phyloP scores from a whole-genome alignment of 1,140 invertebrate genomes.

The Nebria ingens region DNA sequence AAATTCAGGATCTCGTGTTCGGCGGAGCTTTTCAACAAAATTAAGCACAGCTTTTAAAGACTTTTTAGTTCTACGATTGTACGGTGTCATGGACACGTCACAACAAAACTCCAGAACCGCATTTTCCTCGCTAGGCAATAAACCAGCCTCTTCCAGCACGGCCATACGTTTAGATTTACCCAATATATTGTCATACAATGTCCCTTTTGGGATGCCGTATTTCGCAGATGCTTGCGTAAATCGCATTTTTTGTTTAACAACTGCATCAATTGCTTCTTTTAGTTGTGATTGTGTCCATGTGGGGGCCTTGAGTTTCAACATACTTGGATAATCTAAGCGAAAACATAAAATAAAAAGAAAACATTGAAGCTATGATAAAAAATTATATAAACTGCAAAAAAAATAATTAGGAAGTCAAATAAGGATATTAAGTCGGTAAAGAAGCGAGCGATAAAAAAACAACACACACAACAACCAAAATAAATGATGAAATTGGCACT shows the following conservation, averaged over 20 bases:
- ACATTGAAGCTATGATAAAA: too few relatives aligned
- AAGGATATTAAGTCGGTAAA: too few relatives aligned
- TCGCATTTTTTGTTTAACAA: conserved; percentile 63
- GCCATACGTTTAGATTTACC: conserved; percentile 68
- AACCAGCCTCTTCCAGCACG: conserved; percentile 55
- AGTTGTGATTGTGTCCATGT: conserved; percentile 64
- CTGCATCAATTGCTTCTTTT: conserved; percentile 62
- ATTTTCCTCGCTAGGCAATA: conserved; percentile 50
- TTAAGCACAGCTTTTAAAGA: conserved; percentile 51
- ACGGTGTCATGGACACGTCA: conserved; percentile 57
- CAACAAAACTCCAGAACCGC: conserved; percentile 63
- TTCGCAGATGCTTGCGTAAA: conserved; percentile 62
- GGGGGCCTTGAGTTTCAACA: conserved; percentile 60
- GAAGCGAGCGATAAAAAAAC: too few relatives aligned
- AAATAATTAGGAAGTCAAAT: too few relatives aligned
- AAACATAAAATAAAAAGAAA: too few relatives aligned
- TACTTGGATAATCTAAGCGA: conserved; percentile 44
- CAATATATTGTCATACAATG: conserved; percentile 67
- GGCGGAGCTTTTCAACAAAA: conserved; percentile 52
- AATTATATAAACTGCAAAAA: too few relatives aligned
- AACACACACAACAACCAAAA: too few relatives aligned
- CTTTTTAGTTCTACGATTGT: conserved; percentile 60
- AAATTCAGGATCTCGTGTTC: conserved; percentile 50
- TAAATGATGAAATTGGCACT: too few relatives aligned
- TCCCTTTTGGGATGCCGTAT: conserved; percentile 66